Base-by-base conservation (phyloP, 1,140 invertebrate genomes). In the Odontomachus brunneus region DNA sequence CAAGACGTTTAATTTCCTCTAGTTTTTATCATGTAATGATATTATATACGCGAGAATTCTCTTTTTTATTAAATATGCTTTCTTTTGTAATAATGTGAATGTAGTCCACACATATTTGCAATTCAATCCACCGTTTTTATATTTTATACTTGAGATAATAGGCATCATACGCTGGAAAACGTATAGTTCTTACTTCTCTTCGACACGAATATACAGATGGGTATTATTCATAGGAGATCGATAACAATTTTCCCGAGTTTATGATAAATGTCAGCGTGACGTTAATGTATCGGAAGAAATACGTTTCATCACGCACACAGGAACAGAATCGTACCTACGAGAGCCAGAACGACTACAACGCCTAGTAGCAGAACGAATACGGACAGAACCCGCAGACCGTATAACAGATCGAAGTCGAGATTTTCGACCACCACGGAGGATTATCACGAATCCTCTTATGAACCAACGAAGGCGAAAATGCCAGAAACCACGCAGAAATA, bases 381-480 rank as follows among this genome's bases (percentile, higher is more conserved):
- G 15, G 93, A 94, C 0, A 90, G 89, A 84, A 85, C 89, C 19
- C 87, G 92, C 75, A 88, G 93, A 88, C 93, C 93, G 12, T 88
- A 91, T 24, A 92, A 89, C 38, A 89, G 93, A 84, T 91, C 92
- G 11, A 92, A 91, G 83, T 93, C 93, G 2, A 85, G 92, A 73
- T 91, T 85, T 49, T 91, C 92, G 0, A 91, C 86, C 0, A 90
- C 88, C 1, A 93, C 92, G 7, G 93, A 93, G 4, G 91, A 92
- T 44, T 94, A 94, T 63, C 82, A 69, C 7, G 92, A 93, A 19
- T 84, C 90, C 7, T 83, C 84, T 62, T 93, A 94, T 75, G 92
- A 94, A 7, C 90, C 92, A 11, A 92, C 91, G 4, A 92, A 85
- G 76, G 82, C 84, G 2, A 94, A 89, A 81, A 83, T 85, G 22